A percentile compares a stretch with the other conserved stretches of the same genome.
Conservation (phyloP, 2,888 invertebrate genomes). For the Eupithecia insigniata region DNA sequence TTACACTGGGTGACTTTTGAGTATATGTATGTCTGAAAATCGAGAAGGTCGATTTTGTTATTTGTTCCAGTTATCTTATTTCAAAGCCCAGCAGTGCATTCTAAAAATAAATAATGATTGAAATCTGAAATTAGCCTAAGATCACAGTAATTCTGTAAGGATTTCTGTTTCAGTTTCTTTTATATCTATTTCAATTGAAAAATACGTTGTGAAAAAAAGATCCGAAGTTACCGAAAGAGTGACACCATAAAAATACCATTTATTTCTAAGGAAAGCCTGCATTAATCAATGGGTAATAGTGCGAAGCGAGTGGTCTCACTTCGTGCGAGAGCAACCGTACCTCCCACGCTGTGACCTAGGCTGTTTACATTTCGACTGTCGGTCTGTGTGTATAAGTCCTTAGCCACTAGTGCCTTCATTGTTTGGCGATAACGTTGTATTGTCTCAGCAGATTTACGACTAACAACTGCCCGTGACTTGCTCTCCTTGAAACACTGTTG, state of each 20-base stretch:
- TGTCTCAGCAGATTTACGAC: constrained; percentile 30
- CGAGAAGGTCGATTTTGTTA: neutral
- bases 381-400: constrained; percentile 25
- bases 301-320: neutral
- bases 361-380: constrained; percentile 24
- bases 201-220: too few relatives aligned
- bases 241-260: too few relatives aligned
- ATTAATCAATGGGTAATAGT: neutral
- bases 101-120: neutral
- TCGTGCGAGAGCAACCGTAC: neutral
- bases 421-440: constrained; percentile 31
- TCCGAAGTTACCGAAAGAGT: too few relatives aligned
- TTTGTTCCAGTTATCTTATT: neutral
- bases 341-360: neutral
- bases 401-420: constrained; percentile 22
- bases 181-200: too few relatives aligned
- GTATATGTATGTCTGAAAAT: too few relatives aligned
- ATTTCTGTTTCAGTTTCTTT: too few relatives aligned
- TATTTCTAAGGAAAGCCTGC: too few relatives aligned
- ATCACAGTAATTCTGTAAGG: too few relatives aligned
- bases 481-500: constrained; percentile 6
- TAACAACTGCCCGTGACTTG: constrained; percentile 14
- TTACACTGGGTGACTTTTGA: neutral
- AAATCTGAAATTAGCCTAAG: too few relatives aligned
- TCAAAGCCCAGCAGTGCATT: neutral